Evolutionary conservation across 2,888 invertebrate genomes (phyloP).

Genomic region (Pseudeuparius sepicola): DNA sequence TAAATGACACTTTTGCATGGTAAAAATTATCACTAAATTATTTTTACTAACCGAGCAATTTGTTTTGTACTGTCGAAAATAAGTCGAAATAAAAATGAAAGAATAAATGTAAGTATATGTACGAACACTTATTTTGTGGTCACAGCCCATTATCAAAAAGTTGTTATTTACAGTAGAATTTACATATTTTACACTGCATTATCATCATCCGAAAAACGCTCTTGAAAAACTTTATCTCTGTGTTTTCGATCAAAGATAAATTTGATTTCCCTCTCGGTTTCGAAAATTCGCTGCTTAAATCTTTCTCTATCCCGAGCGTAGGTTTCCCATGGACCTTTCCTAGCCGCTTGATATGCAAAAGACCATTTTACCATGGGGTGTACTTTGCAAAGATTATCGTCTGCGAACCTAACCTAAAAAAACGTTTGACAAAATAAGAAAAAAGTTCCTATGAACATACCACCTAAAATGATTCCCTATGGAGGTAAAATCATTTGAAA

Average conservation of each 20-base stretch:
- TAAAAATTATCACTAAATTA: too few relatives aligned
- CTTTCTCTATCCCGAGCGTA: conserved; percentile 43
- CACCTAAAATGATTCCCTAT: background rate
- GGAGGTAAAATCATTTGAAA: too few relatives aligned
- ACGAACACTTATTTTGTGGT: too few relatives aligned
- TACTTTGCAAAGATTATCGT: conserved; percentile 34
- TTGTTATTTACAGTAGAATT: too few relatives aligned
- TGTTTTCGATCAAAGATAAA: conserved; percentile 40
- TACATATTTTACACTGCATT: too few relatives aligned
- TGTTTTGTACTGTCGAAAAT: too few relatives aligned
- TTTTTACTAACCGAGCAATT: too few relatives aligned
- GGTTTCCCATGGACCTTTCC: conserved; percentile 49
- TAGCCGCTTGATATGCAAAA: conserved; percentile 44
- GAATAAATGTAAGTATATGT: too few relatives aligned
- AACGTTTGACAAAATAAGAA: too few relatives aligned
- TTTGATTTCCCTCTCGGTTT: conserved; percentile 34
- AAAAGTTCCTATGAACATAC: background rate
- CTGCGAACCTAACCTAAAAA: conserved; percentile 44
- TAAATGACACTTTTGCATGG: too few relatives aligned
- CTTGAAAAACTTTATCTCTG: conserved; percentile 38
- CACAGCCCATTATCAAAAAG: too few relatives aligned
- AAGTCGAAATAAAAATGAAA: too few relatives aligned
- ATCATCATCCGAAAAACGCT: conserved; percentile 35
- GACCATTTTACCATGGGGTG: conserved; percentile 46
- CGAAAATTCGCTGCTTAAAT: conserved; percentile 39